A percentile compares a stretch with the other conserved stretches of the same genome.
phyloP scores from a whole-genome alignment of 2,888 invertebrate species.

The Crematogaster levior region DNA sequence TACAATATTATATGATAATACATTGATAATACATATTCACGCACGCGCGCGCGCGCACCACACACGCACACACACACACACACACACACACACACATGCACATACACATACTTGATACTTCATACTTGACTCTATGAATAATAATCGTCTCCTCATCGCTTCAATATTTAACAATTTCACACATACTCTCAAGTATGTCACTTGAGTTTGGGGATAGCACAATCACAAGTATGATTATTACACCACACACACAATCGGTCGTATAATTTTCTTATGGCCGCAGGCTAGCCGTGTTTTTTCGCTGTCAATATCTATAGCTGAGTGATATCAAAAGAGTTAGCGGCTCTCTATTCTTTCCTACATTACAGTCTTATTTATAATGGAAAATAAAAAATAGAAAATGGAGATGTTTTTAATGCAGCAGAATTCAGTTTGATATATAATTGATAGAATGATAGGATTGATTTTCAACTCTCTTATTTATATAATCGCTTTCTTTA shows the following conservation, averaged over 20 bases:
- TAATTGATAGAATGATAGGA: not conserved
- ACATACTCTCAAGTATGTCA: constrained; percentile 3
- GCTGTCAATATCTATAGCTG: constrained; percentile 23
- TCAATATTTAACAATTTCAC: constrained; percentile 35
- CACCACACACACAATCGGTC: not conserved
- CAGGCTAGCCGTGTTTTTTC: not conserved
- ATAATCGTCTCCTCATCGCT: not conserved
- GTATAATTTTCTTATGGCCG: constrained; percentile 23
- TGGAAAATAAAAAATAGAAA: not conserved
- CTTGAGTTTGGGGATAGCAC: not conserved
- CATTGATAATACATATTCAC: too few relatives aligned
- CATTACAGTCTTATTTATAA: not conserved
- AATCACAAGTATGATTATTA: not conserved
- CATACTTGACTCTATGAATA: constrained; percentile 1
- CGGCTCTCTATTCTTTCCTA: not conserved
- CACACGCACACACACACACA: too few relatives aligned
- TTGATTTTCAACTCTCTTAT: not conserved
- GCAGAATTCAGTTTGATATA: not conserved
- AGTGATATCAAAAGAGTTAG: not conserved
- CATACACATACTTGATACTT: not conserved
- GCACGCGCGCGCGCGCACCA: too few relatives aligned
- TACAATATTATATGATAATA: not conserved
- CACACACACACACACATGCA: not conserved
- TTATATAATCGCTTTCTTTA: not conserved
- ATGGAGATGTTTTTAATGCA: too few relatives aligned